A percentile compares a stretch with the other conserved stretches of the same genome.
phyloP scores from a whole-genome alignment of 1,140 invertebrate species.

The Myzus persicae region DNA sequence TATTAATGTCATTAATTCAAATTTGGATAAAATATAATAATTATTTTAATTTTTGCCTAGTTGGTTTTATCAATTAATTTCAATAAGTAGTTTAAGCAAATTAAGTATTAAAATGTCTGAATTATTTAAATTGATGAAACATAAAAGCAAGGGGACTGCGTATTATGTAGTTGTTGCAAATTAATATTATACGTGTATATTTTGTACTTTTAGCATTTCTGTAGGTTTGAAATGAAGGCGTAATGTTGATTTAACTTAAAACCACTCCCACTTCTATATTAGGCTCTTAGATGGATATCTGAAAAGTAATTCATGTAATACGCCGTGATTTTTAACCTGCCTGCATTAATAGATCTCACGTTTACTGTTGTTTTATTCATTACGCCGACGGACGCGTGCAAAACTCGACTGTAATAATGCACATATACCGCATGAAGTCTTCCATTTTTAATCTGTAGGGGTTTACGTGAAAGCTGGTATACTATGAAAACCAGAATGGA shows the following conservation, averaged over 20 bases:
- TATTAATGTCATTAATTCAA: background rate
- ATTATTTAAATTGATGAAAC: background rate
- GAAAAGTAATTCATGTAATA: conserved; percentile 51
- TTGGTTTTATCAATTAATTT: background rate
- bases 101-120: background rate
- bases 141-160: background rate
- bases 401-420: background rate
- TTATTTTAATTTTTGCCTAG: background rate
- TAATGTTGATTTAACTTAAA: conserved; percentile 54
- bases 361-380: conserved; percentile 55
- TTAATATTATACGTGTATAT: background rate
- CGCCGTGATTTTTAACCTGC: conserved; percentile 24
- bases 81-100: background rate
- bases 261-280: conserved; percentile 56
- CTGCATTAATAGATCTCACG: conserved; percentile 31
- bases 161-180: background rate
- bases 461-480: conserved; percentile 31
- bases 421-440: background rate
- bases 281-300: conserved; percentile 41
- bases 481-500: conserved; percentile 25
- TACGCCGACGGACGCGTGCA: conserved; percentile 17
- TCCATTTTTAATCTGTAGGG: conserved; percentile 26
- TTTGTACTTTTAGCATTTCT: conserved; percentile 41
- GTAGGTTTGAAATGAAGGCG: conserved; percentile 56
- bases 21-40: background rate